phyloP scores from a whole-genome alignment of 2,113 vertebrate genomes.

The Pampusana beccarii region DNA sequence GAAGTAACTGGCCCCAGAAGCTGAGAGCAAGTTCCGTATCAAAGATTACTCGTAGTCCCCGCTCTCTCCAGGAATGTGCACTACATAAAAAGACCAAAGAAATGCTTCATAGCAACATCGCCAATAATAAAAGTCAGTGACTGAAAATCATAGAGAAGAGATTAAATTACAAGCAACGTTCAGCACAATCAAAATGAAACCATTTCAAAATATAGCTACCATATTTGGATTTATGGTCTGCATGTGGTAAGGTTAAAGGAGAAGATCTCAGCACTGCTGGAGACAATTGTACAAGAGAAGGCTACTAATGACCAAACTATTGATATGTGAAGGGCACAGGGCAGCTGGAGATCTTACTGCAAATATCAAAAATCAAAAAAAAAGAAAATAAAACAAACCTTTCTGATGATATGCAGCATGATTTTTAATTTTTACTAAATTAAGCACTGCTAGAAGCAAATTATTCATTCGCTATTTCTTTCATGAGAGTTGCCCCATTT shows the following conservation, averaged over 20 bases:
- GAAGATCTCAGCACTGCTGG: background rate
- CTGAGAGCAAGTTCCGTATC: background rate
- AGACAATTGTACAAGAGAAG: background rate
- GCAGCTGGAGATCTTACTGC: background rate
- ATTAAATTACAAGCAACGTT: background rate
- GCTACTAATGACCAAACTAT: background rate
- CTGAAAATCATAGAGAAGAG: conserved; percentile 4
- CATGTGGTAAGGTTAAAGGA: background rate
- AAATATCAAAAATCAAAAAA: background rate
- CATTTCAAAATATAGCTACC: background rate
- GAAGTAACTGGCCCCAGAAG: background rate
- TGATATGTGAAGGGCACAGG: background rate
- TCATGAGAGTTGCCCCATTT: background rate
- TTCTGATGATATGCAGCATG: background rate
- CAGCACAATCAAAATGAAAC: background rate
- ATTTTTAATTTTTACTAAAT: background rate
- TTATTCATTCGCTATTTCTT: background rate
- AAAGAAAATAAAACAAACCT: background rate
- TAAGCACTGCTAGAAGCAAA: background rate
- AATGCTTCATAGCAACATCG: background rate
- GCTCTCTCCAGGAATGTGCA: background rate
- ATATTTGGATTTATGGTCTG: background rate
- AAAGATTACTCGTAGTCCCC: background rate
- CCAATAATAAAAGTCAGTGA: conserved; percentile 30
- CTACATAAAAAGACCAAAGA: background rate